Conservation (phyloP, 2,888 invertebrate species). For the Lycaena phlaeas region DNA sequence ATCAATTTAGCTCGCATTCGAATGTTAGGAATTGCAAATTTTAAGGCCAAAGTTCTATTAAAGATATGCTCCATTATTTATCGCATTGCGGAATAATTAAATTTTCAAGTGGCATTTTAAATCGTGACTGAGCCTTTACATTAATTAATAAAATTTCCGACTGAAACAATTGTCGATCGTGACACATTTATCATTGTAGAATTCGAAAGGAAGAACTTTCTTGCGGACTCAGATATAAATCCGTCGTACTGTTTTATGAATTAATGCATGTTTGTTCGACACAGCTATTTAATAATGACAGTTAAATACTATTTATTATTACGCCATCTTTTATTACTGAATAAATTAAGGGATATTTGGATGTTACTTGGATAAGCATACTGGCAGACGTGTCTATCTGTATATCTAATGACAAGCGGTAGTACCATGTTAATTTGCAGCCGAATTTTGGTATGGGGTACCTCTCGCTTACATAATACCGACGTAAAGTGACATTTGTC, state of each 20-base stretch:
- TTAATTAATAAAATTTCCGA: constrained; percentile 26
- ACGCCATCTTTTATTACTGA: too few relatives aligned
- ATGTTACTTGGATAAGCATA: too few relatives aligned
- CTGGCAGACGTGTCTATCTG: too few relatives aligned
- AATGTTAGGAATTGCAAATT: constrained; percentile 17
- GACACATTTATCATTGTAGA: constrained; percentile 25
- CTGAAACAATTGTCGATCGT: constrained; percentile 25
- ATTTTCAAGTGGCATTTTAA: constrained; percentile 21
- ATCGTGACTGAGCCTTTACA: constrained; percentile 23
- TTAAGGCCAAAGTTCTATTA: constrained; percentile 19
- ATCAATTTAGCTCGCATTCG: constrained; percentile 13
- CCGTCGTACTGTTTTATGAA: constrained; percentile 16
- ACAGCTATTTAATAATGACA: constrained; percentile 7
- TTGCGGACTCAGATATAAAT: constrained; percentile 18
- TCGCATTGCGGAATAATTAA: constrained; percentile 17
- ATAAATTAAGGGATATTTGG: too few relatives aligned
- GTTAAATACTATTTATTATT: not conserved
- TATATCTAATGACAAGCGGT: too few relatives aligned
- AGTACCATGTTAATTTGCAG: too few relatives aligned
- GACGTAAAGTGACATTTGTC: too few relatives aligned
- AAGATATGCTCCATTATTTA: constrained; percentile 20
- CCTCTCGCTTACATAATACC: too few relatives aligned
- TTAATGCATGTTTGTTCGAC: constrained; percentile 12
- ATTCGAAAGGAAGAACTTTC: constrained; percentile 23
- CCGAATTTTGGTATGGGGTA: too few relatives aligned